Evolutionary conservation across 64 coral and sea anemone species (phyloP).

Genomic region (Cladopsammia gracilis): DNA sequence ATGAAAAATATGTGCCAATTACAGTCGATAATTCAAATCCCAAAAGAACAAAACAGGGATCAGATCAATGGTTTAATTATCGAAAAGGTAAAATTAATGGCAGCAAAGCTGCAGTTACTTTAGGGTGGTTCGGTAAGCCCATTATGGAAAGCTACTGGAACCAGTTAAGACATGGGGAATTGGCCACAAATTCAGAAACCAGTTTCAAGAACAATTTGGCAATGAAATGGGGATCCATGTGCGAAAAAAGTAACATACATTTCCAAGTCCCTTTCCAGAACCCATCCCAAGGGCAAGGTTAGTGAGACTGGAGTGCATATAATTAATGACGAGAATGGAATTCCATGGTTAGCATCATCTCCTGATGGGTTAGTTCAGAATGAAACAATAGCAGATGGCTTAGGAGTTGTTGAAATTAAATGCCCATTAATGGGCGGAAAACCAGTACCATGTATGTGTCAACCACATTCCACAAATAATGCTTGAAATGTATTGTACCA

Average conservation of each 20-base stretch:
- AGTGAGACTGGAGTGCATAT: slow-evolving; percentile 38
- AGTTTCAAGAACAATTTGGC: background rate
- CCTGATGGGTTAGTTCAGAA: slow-evolving; percentile 20
- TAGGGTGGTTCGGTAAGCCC: slow-evolving; percentile 20
- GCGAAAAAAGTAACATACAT: slow-evolving; percentile 51
- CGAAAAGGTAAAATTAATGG: slow-evolving; percentile 45
- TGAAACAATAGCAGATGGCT: background rate
- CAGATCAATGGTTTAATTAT: slow-evolving; percentile 24
- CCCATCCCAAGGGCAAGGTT: background rate
- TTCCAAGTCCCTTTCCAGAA: slow-evolving; percentile 13
- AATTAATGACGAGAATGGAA: background rate
- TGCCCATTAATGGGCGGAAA: slow-evolving; percentile 43
- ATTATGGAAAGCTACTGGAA: slow-evolving; percentile 20
- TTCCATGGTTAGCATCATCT: slow-evolving; percentile 29
- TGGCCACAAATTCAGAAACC: background rate
- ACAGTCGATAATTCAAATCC: background rate
- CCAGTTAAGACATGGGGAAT: background rate
- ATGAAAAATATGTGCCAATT: background rate
- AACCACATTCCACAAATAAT: too few species aligned
- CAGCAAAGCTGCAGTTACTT: slow-evolving; percentile 19
- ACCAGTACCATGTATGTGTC: slow-evolving; percentile 18
- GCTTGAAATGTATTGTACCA: too few species aligned
- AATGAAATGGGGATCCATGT: slow-evolving; percentile 52
- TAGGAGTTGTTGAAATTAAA: slow-evolving; percentile 40
- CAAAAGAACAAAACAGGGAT: background rate